Evolutionary conservation across 2,797 vertebrate species (phyloP).

Genomic region (Scyliorhinus canicula): DNA sequence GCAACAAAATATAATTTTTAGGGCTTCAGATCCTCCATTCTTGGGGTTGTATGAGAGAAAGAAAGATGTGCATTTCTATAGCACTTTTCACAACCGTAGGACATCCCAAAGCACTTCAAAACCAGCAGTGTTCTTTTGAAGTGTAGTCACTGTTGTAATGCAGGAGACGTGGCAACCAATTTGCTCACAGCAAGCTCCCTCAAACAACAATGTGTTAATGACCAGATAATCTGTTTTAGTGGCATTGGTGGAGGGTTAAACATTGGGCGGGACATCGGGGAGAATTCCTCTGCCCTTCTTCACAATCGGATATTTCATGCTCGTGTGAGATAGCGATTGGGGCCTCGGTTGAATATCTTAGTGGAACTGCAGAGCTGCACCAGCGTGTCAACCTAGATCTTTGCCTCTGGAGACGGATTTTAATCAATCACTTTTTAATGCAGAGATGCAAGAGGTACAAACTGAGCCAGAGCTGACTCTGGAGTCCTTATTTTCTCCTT

Average conservation of each 20-base stretch:
- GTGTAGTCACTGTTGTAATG: background rate
- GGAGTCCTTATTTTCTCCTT: too few species aligned
- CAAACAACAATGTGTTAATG: background rate
- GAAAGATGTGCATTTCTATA: background rate
- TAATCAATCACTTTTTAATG: too few species aligned
- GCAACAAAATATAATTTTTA: background rate
- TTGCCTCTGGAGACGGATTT: too few species aligned
- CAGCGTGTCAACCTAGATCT: too few species aligned
- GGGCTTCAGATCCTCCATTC: background rate
- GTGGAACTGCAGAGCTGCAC: too few species aligned
- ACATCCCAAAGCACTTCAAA: background rate
- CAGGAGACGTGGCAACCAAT: background rate
- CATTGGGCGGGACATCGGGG: too few species aligned
- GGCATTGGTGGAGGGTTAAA: background rate
- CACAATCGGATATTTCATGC: too few species aligned
- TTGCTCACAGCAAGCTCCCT: background rate
- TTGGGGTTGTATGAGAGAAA: background rate
- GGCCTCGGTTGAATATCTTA: too few species aligned
- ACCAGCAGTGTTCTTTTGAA: background rate
- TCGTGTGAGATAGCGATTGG: too few species aligned
- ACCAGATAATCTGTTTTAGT: background rate
- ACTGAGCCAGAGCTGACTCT: too few species aligned
- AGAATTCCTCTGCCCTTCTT: too few species aligned
- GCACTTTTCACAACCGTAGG: background rate
- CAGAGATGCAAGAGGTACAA: too few species aligned